These are phyloP conservation scores for Sorex fumeus DNA, from an alignment of 2,113 vertebrate species.

Conservation along the genomic window DNA sequence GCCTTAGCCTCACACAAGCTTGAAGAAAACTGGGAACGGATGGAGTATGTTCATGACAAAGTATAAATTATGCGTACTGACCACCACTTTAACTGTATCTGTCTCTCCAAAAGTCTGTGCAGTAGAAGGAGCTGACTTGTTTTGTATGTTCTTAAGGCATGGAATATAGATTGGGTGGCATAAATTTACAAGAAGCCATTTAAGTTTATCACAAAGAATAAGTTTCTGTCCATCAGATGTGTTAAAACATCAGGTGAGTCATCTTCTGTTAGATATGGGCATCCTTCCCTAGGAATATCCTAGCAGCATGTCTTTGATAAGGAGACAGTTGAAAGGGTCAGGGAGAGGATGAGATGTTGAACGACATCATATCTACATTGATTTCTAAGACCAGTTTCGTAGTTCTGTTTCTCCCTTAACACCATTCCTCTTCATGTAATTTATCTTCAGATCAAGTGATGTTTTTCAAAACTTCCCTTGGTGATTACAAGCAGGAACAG, in stretches of 20 bases:
- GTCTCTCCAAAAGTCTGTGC: not conserved
- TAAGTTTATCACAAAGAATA: not conserved
- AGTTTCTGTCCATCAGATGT: not conserved
- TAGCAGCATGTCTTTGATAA: accelerated
- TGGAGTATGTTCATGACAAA: not conserved
- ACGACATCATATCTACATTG: not conserved
- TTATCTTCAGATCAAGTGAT: constrained; percentile 2
- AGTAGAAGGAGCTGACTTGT: not conserved
- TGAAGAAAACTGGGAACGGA: not conserved
- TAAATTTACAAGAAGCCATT: not conserved
- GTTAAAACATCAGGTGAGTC: not conserved
- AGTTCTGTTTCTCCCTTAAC: constrained; percentile 16
- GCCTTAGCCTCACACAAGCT: not conserved
- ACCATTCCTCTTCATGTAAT: not conserved
- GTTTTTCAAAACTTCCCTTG: not conserved
- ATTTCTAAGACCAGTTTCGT: constrained; percentile 14
- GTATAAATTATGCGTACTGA: not conserved
- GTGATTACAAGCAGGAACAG: not conserved
- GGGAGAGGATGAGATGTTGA: not conserved
- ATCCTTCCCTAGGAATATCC: not conserved
- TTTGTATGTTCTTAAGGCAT: not conserved
- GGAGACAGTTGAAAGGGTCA: not conserved
- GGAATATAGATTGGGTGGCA: not conserved
- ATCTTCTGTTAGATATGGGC: not conserved
- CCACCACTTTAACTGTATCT: not conserved